phyloP scores from a whole-genome alignment of 2,797 vertebrate species.

The Halcyon chelicuti region DNA sequence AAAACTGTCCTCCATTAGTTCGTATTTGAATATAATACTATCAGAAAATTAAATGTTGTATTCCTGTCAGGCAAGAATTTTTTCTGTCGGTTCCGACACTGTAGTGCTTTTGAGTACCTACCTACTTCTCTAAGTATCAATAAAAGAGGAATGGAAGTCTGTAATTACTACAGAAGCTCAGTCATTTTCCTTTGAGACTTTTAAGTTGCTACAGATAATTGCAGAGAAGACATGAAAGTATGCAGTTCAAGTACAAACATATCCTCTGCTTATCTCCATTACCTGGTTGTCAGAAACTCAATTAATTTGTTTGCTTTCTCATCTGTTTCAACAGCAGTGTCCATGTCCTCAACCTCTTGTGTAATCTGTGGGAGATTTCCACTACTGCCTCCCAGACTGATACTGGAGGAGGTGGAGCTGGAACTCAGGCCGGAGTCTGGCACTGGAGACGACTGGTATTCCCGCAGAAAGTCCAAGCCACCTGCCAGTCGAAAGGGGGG shows the following conservation, averaged over 20 bases:
- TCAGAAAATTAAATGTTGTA: neutral
- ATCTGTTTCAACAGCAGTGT: conserved; percentile 85
- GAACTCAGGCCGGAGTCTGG: conserved; percentile 96
- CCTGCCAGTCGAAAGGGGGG: conserved; percentile 77
- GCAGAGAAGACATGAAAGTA: neutral
- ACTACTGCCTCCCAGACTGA: conserved; percentile 92
- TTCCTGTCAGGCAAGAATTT: neutral
- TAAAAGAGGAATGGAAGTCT: neutral
- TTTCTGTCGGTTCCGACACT: neutral
- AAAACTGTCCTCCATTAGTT: neutral
- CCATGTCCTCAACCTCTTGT: conserved; percentile 91
- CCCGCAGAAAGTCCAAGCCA: conserved; percentile 94
- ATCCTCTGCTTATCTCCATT: conserved; percentile 37
- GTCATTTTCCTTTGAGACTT: neutral
- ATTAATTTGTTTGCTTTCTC: conserved; percentile 99
- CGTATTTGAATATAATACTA: neutral
- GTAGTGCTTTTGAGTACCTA: neutral
- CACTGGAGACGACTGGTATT: conserved; percentile 93
- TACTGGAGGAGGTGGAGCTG: conserved; percentile 96
- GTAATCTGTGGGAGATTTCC: conserved; percentile 94
- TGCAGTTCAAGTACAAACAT: accelerated
- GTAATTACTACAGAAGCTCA: neutral
- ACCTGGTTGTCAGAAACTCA: conserved; percentile 98
- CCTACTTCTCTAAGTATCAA: neutral
- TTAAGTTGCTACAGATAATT: neutral